Conservation (phyloP, 2,113 vertebrate species). For the Condylura cristata region DNA sequence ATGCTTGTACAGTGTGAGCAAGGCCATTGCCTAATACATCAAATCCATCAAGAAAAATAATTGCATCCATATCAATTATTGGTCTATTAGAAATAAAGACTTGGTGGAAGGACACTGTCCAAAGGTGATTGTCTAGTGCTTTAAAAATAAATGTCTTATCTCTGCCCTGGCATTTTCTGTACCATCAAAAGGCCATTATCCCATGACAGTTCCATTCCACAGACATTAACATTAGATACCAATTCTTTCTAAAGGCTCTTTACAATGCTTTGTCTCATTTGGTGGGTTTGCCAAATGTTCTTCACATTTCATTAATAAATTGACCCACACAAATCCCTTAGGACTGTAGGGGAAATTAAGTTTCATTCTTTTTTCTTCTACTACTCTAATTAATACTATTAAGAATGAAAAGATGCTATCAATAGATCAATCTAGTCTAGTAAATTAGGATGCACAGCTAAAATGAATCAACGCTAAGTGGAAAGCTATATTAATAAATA, state of each 20-base stretch:
- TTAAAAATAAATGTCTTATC: conserved; percentile 76
- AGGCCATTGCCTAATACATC: conserved; percentile 68
- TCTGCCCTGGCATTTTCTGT: conserved; percentile 76
- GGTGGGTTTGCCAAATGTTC: conserved; percentile 76
- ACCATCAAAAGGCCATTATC: conserved; percentile 73
- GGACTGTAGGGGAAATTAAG: conserved; percentile 74
- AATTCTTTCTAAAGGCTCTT: conserved; percentile 63
- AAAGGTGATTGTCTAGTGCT: conserved; percentile 75
- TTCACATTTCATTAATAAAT: conserved; percentile 81
- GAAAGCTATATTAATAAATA: conserved; percentile 63
- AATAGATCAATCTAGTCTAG: conserved; percentile 72
- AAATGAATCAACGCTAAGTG: conserved; percentile 64
- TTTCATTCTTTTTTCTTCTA: conserved; percentile 69
- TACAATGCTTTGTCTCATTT: conserved; percentile 66
- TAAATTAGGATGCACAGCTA: conserved; percentile 66
- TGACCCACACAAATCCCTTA: conserved; percentile 76
- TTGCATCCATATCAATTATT: conserved; percentile 79
- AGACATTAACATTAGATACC: conserved; percentile 70
- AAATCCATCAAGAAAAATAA: conserved; percentile 79
- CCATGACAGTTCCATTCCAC: conserved; percentile 74
- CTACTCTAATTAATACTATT: conserved; percentile 78
- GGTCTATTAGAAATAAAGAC: conserved; percentile 79
- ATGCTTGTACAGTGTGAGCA: conserved; percentile 21
- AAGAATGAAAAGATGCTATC: conserved; percentile 75
- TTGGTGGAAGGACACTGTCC: conserved; percentile 61